These are phyloP conservation scores for Lycocorax pyrrhopterus DNA, from an alignment of 2,113 vertebrate species.

Conservation along the genomic window DNA sequence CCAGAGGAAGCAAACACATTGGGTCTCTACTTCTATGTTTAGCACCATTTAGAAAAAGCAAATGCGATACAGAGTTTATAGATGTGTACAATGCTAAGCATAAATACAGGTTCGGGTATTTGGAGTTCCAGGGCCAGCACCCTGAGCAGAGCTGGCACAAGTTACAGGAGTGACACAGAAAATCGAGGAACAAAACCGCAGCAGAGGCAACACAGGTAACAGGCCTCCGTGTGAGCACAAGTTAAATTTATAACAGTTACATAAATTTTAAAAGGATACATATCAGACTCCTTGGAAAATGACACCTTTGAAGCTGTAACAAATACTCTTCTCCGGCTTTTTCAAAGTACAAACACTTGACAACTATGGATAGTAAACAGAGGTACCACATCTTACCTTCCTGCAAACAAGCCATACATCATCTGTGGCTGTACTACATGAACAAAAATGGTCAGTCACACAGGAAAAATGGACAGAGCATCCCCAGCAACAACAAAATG, in stretches of 20 bases:
- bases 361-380: not conserved
- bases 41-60: not conserved
- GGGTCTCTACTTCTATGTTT: not conserved
- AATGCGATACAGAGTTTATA: not conserved
- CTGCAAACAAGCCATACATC: not conserved
- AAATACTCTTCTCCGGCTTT: not conserved
- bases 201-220: not conserved
- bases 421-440: not conserved
- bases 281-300: not conserved
- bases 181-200: not conserved
- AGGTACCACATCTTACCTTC: not conserved
- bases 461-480: not conserved
- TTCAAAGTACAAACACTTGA: not conserved
- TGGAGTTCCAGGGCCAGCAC: not conserved
- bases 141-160: not conserved
- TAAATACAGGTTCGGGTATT: not conserved
- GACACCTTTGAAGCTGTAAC: not conserved
- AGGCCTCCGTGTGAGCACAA: not conserved
- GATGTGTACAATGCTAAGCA: not conserved
- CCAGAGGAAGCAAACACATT: not conserved
- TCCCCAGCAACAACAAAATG: not conserved
- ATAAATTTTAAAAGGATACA: not conserved
- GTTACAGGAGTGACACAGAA: not conserved
- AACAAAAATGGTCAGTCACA: not conserved
- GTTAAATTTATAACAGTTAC: not conserved